Percentiles rank a stretch among this genome's conserved stretches.
Evolutionary conservation across 2,888 invertebrate species (phyloP).

Genomic region (Ceriagrion tenellum): DNA sequence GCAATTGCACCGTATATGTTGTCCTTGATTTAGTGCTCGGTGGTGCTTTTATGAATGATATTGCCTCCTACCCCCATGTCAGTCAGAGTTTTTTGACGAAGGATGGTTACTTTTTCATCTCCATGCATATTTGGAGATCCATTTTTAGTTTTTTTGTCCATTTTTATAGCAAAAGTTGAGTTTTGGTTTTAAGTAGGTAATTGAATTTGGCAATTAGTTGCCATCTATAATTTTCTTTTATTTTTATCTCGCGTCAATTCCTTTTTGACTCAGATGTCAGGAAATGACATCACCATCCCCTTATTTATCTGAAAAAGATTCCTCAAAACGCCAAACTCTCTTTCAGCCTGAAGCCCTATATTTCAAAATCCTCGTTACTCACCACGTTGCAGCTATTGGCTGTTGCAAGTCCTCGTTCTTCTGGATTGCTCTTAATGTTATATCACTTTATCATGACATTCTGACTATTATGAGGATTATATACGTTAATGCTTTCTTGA

Average conservation of each 20-base stretch:
- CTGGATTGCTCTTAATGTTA: slow-evolving; percentile 27
- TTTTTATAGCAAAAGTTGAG: neutral
- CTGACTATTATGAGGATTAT: slow-evolving; percentile 37
- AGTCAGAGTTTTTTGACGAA: neutral
- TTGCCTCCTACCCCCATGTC: slow-evolving; percentile 36
- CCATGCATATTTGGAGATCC: neutral
- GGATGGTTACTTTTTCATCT: neutral
- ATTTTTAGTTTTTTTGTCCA: neutral
- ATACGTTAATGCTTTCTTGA: neutral
- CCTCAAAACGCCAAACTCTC: slow-evolving; percentile 32
- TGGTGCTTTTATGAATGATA: neutral
- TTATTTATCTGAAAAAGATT: neutral
- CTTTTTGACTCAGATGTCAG: neutral
- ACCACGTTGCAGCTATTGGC: slow-evolving; percentile 26
- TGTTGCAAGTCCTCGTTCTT: slow-evolving; percentile 44
- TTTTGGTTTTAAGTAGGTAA: neutral
- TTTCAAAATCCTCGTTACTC: slow-evolving; percentile 36
- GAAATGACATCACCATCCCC: neutral
- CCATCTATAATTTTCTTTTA: neutral
- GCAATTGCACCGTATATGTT: slow-evolving; percentile 10
- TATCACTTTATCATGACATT: slow-evolving; percentile 22
- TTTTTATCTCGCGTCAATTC: neutral
- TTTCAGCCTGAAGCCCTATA: slow-evolving; percentile 54
- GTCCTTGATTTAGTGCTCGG: neutral
- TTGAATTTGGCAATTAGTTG: neutral